phyloP scores from a whole-genome alignment of 1,140 invertebrate genomes.

The Ceratitis capitata region DNA sequence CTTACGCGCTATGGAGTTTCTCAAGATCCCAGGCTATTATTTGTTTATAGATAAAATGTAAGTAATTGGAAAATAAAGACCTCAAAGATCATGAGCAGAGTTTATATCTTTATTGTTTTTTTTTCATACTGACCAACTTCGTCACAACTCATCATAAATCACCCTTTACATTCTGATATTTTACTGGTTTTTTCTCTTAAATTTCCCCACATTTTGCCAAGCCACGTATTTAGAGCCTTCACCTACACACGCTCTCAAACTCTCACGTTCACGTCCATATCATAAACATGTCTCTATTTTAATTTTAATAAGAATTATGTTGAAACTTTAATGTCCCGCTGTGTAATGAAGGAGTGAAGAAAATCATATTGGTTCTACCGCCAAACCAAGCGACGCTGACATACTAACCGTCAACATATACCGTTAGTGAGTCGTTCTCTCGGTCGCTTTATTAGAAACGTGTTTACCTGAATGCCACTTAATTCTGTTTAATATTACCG shows the following conservation, averaged over 20 bases:
- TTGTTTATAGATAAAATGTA: no score
- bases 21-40: no score
- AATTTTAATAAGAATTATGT: not conserved
- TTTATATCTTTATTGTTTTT: no score
- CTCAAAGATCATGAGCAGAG: no score
- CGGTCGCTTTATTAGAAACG: not conserved
- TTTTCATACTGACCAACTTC: no score
- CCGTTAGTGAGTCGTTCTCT: not conserved
- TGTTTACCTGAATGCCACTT: not conserved
- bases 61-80: no score
- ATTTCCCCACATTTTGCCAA: not conserved
- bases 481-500: not conserved
- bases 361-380: not conserved
- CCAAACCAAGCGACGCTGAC: not conserved
- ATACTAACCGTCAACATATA: not conserved
- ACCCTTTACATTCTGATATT: no score
- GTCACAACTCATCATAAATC: no score
- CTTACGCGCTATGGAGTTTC: no score
- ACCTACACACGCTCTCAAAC: not conserved
- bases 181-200: no score
- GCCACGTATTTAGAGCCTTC: not conserved
- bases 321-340: not conserved
- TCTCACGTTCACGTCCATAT: not conserved
- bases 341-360: not conserved
- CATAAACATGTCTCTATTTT: constrained; percentile 4